Evolutionary conservation across 2,797 vertebrate genomes (phyloP).

Genomic region (Pogonophryne albipinna): DNA sequence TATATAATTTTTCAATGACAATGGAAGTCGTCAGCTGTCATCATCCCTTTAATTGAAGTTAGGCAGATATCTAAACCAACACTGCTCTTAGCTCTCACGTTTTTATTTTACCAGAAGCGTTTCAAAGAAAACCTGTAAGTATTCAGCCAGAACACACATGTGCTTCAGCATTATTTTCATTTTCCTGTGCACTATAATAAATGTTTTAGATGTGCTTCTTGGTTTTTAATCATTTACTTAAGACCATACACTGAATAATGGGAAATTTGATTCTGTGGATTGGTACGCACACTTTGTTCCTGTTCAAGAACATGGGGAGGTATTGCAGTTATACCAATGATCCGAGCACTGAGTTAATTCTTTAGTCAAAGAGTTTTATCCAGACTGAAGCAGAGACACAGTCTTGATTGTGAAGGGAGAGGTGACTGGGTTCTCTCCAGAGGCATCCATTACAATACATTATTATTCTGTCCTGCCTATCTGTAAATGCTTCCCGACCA

Average conservation of each 20-base stretch:
- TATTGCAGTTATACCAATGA: background rate
- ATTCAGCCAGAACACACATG: background rate
- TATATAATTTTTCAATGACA: background rate
- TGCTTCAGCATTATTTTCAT: background rate
- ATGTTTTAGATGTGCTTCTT: background rate
- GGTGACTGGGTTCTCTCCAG: constrained; percentile 66
- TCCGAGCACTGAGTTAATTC: constrained; percentile 8
- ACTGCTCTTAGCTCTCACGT: background rate
- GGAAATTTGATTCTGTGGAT: background rate
- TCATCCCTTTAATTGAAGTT: background rate
- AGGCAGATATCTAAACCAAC: background rate
- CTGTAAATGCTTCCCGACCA: constrained; percentile 81
- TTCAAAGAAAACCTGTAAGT: background rate
- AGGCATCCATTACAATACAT: constrained; percentile 79
- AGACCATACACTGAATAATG: background rate
- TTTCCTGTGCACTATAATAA: background rate
- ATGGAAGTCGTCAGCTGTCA: background rate
- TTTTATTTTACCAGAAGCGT: background rate
- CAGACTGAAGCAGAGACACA: constrained; percentile 49
- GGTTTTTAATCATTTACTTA: background rate
- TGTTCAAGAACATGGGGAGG: background rate
- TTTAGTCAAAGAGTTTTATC: constrained; percentile 22
- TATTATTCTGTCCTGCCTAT: constrained; percentile 78
- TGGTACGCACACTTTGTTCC: background rate
- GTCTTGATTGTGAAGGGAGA: constrained; percentile 56